Evolutionary conservation across 2,888 invertebrate species (phyloP).

Genomic region (Lasioglossum lativentre): DNA sequence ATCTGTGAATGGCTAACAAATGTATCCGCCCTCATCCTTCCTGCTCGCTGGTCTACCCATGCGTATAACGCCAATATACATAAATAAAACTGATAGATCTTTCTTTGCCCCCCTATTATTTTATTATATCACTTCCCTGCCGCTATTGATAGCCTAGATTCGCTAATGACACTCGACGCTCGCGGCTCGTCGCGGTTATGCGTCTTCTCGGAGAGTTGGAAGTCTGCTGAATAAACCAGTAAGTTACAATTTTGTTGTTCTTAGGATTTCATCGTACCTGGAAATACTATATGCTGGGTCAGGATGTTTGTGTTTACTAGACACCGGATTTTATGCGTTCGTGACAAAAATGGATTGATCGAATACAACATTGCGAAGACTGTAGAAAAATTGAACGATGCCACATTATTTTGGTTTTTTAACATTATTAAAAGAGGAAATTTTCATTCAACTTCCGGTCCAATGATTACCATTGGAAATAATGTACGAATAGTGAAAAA

Average conservation of each 20-base stretch:
- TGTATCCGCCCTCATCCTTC: constrained; percentile 20
- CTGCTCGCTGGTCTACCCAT: constrained; percentile 1
- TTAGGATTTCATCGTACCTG: not conserved
- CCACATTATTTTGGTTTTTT: too few relatives aligned
- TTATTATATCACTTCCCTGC: not conserved
- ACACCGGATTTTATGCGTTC: not conserved
- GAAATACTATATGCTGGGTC: not conserved
- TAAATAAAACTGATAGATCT: not conserved
- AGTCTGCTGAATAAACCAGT: not conserved
- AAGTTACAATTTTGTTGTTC: not conserved
- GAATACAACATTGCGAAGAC: too few relatives aligned
- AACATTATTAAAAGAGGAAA: too few relatives aligned
- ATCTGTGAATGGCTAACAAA: constrained; percentile 40
- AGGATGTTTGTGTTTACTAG: not conserved
- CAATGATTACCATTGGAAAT: too few relatives aligned
- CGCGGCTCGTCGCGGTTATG: not conserved
- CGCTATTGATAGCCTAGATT: not conserved
- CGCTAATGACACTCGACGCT: not conserved
- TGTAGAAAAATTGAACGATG: not conserved
- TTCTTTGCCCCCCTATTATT: not conserved
- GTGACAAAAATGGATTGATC: not conserved
- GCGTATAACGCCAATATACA: not conserved
- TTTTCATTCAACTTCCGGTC: not conserved
- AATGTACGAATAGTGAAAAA: not conserved
- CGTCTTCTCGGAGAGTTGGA: not conserved